A percentile compares a stretch with the other conserved stretches of the same genome.
Evolutionary conservation across 2,113 vertebrate genomes (phyloP).

Genomic region (Dermatemys mawii): DNA sequence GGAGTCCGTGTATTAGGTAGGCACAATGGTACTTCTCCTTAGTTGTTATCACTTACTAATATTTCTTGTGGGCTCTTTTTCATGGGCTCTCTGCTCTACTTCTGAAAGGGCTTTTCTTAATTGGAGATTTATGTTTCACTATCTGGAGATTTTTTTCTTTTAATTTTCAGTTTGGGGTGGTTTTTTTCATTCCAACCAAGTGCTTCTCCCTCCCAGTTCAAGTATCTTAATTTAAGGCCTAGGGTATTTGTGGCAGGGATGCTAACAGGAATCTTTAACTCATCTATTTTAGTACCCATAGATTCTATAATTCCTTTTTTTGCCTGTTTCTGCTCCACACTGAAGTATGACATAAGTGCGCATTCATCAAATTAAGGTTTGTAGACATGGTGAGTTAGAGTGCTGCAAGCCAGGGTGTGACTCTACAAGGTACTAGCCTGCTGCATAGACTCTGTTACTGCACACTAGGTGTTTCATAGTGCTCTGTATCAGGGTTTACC

Average conservation of each 20-base stretch:
- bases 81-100: not conserved
- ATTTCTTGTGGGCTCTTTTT: not conserved
- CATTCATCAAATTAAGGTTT: not conserved
- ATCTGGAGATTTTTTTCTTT: not conserved
- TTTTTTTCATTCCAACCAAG: not conserved
- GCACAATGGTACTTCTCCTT: not conserved
- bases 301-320: conserved; percentile 16
- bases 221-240: not conserved
- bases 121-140: not conserved
- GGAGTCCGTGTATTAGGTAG: not conserved
- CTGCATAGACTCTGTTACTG: not conserved
- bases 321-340: not conserved
- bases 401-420: not conserved
- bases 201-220: not conserved
- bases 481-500: not conserved
- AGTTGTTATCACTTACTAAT: not conserved
- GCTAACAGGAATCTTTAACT: not conserved
- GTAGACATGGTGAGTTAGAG: not conserved
- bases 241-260: not conserved
- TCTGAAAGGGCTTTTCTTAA: not conserved
- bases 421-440: not conserved
- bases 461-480: not conserved
- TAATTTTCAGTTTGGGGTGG: not conserved
- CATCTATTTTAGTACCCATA: not conserved
- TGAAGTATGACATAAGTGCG: not conserved